Evolutionary conservation across 1,140 invertebrate species (phyloP).

Genomic region (Ericerus pela): DNA sequence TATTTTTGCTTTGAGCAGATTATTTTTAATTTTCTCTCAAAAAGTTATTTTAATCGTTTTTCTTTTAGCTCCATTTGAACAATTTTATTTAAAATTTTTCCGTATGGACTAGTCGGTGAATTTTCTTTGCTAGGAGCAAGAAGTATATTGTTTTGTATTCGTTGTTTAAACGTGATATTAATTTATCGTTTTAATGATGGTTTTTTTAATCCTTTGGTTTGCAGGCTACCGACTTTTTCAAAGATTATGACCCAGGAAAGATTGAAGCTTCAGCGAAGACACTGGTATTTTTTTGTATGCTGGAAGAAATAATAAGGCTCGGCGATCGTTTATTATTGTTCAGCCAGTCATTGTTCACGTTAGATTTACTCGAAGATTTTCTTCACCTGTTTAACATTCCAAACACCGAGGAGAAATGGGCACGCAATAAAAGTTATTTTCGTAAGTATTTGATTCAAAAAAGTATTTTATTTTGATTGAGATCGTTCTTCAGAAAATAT

Average conservation of each 20-base stretch:
- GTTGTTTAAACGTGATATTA: too few species aligned
- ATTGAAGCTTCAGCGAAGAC: slow-evolving; percentile 93
- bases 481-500: background rate
- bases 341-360: slow-evolving; percentile 87
- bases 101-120: too few species aligned
- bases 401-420: slow-evolving; percentile 57
- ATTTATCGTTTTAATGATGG: too few species aligned
- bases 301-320: slow-evolving; percentile 70
- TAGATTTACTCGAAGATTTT: slow-evolving; percentile 95
- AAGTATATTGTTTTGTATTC: too few species aligned
- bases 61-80: too few species aligned
- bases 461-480: background rate
- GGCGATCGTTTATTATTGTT: slow-evolving; percentile 92
- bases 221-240: slow-evolving; percentile 66
- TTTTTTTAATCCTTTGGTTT: too few species aligned
- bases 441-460: slow-evolving; percentile 44
- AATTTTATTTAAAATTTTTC: too few species aligned
- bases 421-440: slow-evolving; percentile 76
- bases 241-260: slow-evolving; percentile 72
- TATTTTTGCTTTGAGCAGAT: too few species aligned
- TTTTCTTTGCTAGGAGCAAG: too few species aligned
- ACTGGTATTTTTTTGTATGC: slow-evolving; percentile 80
- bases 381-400: slow-evolving; percentile 64
- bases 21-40: too few species aligned
- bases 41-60: too few species aligned